Base-by-base conservation (phyloP, 2,113 vertebrate species). In the Gymnobelideus leadbeateri region DNA sequence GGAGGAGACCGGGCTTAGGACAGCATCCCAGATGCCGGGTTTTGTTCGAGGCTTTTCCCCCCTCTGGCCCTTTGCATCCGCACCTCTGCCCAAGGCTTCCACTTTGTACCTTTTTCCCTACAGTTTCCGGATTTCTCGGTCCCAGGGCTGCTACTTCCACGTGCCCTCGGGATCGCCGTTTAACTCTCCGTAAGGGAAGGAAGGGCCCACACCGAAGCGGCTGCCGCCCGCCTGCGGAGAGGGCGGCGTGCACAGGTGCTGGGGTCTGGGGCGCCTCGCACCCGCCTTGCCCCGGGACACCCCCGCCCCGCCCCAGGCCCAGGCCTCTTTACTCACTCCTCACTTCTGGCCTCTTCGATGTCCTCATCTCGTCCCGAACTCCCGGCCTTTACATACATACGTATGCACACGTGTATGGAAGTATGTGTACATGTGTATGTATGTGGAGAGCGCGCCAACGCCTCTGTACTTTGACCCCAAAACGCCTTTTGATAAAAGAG, bases 301-400 rank as follows among this genome's bases (percentile, higher is more conserved):
- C 8, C 25, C 55, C 26, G 47, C 26, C 28, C 9, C 10, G 0
- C 5, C n/a, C n/a, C 37, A 84, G 16, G 43, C 4, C 68, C 68
- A 43, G 68, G 68, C 19, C n/a, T 68, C 28, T 37, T 19, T 12
- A n/a, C 37, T 77, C 61, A n/a, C 14, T 68, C 61, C n/a, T 37
- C 61, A 37, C n/a, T 43, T n/a, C 16, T 37, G 57, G 11, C 31
- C 31, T 68, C 57, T 68, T n/a, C n/a, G n/a, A n/a, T n/a, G n/a
- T n/a, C n/a, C n/a, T 4, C 14, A 31, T 1, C 0, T 19, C 9
- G 2, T 5, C 51, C 11, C 11, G 5, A 50, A 9, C 37, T 3
- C 0, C 0, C 12, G 1, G 31, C 0, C 24, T 0, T 3, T 21
- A 54, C 11, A 3, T 31, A 1, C 21, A 4, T 51, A 47, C 47